These are phyloP conservation scores for Sminthurinus aureus DNA, from an alignment of 2,888 invertebrate genomes.

Conservation along the genomic window DNA sequence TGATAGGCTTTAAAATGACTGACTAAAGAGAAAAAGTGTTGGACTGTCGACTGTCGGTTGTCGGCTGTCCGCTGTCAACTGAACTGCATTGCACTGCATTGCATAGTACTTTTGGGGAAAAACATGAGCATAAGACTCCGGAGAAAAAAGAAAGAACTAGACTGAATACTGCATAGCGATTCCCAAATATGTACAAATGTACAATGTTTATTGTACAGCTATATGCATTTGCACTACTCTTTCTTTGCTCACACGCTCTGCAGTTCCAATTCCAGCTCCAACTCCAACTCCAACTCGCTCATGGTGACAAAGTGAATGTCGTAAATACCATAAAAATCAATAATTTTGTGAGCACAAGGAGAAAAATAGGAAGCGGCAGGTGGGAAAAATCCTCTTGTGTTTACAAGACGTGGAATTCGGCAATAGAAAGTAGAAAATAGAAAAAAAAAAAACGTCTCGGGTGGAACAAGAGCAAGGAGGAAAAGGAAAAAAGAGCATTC, in stretches of 20 bases:
- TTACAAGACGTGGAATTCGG: conserved; percentile 7
- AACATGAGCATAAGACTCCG: background rate
- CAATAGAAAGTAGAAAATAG: background rate
- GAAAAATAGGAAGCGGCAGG: conserved; percentile 16
- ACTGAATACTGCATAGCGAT: background rate
- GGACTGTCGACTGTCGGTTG: too few species aligned
- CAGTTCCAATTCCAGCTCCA: too few species aligned
- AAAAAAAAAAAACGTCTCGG: too few species aligned
- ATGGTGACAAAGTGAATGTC: background rate
- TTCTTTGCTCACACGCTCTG: background rate
- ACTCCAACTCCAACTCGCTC: background rate
- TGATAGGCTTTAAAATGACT: background rate
- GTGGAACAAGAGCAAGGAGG: too few species aligned
- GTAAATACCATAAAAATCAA: conserved; percentile 36
- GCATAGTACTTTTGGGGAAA: too few species aligned
- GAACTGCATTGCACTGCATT: too few species aligned
- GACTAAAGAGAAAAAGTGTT: background rate
- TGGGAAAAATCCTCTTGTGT: conserved; percentile 23
- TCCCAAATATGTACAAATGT: background rate
- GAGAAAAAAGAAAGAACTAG: background rate
- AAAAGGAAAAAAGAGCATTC: too few species aligned
- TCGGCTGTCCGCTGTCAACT: too few species aligned
- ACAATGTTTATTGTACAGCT: background rate
- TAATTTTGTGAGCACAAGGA: conserved; percentile 4
- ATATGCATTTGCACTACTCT: too few species aligned